A percentile compares a stretch with the other conserved stretches of the same genome.
Evolutionary conservation across 2,888 invertebrate species (phyloP).

Genomic region (Lasioglossum calceatum): DNA sequence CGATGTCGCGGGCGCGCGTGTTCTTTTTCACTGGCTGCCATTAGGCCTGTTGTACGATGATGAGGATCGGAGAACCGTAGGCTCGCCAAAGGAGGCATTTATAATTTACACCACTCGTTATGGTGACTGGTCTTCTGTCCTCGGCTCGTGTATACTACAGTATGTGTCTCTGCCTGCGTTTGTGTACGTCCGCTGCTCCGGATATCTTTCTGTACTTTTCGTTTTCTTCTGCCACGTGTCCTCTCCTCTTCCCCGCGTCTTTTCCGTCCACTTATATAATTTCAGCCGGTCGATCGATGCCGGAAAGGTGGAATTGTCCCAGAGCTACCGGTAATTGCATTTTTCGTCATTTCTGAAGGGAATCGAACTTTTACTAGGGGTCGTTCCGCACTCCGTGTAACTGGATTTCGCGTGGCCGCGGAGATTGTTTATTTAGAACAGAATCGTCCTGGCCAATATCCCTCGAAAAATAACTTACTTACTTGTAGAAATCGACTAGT

Average conservation of each 20-base stretch:
- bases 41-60: slow-evolving; percentile 61
- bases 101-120: slow-evolving; percentile 63
- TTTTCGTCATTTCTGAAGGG: slow-evolving; percentile 15
- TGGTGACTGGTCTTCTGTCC: slow-evolving; percentile 28
- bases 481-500: too few species aligned
- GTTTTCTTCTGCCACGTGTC: slow-evolving; percentile 24
- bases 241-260: neutral
- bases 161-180: neutral
- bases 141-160: neutral
- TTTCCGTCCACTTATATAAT: slow-evolving; percentile 44
- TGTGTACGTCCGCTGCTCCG: neutral
- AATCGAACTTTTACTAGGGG: neutral
- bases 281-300: slow-evolving; percentile 25
- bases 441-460: neutral
- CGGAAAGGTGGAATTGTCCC: slow-evolving; percentile 12
- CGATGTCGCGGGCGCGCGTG: slow-evolving; percentile 59
- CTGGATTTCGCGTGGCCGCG: neutral
- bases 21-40: slow-evolving; percentile 63
- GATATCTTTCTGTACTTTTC: neutral
- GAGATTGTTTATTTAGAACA: neutral
- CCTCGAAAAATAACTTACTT: neutral
- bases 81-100: slow-evolving; percentile 57
- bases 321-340: slow-evolving; percentile 17
- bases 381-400: neutral
- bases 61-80: slow-evolving; percentile 50